Conservation (phyloP, 2,797 vertebrate species). For the Lerista edwardsae region DNA sequence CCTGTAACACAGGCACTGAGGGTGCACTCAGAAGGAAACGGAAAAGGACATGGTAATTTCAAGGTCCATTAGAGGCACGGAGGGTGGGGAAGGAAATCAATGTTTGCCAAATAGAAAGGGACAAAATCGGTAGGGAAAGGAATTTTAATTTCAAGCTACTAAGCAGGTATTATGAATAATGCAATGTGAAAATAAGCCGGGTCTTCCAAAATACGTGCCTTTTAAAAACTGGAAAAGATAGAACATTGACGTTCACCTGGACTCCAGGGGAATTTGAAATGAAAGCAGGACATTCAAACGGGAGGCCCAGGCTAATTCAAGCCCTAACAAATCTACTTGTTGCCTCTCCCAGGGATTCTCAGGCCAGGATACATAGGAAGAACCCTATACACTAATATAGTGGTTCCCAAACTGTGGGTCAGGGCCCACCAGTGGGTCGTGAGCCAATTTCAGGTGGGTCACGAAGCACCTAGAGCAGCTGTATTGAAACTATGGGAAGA, state of each 20-base stretch:
- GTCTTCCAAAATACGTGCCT: slow-evolving; percentile 3
- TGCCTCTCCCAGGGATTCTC: neutral
- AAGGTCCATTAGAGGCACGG: slow-evolving; percentile 61
- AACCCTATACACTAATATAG: neutral
- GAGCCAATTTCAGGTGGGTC: too few relatives aligned
- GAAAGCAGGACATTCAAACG: neutral
- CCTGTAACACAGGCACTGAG: neutral
- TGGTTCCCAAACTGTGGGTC: too few relatives aligned
- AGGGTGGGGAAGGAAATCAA: slow-evolving; percentile 54
- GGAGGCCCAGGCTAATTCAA: neutral
- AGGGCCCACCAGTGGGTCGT: too few relatives aligned
- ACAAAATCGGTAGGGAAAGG: slow-evolving; percentile 51
- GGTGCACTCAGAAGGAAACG: slow-evolving; percentile 30
- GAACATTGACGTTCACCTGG: neutral
- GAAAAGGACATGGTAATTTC: slow-evolving; percentile 54
- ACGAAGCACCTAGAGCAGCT: too few relatives aligned
- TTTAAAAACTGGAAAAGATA: neutral
- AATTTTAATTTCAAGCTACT: slow-evolving; percentile 66
- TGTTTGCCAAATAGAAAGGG: slow-evolving; percentile 51
- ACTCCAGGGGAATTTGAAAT: neutral
- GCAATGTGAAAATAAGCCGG: slow-evolving; percentile 46
- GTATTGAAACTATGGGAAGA: too few relatives aligned
- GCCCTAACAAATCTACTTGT: neutral
- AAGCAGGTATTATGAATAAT: slow-evolving; percentile 59
- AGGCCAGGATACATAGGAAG: neutral